phyloP scores from a whole-genome alignment of 2,888 invertebrate genomes.

The Oasisia sp. region DNA sequence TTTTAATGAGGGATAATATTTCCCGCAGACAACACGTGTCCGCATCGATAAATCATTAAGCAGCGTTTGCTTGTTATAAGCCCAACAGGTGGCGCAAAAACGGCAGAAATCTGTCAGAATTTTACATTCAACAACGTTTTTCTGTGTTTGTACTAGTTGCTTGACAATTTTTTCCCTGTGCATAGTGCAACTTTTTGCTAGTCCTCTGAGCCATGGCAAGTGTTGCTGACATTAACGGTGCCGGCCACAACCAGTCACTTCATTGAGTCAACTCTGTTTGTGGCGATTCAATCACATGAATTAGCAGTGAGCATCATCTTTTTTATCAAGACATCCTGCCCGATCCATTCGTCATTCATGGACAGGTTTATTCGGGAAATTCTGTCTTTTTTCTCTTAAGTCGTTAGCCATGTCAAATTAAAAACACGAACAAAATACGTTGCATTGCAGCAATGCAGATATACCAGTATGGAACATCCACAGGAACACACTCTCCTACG shows the following conservation, averaged over 20 bases:
- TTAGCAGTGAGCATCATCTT: no score
- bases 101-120: neutral
- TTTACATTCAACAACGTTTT: neutral
- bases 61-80: neutral
- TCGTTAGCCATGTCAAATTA: no score
- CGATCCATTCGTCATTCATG: no score
- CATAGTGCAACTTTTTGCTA: neutral
- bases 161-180: neutral
- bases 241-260: neutral
- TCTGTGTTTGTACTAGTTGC: neutral
- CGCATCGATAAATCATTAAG: neutral
- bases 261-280: neutral
- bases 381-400: no score
- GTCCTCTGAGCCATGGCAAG: neutral
- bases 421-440: no score
- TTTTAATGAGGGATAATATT: neutral
- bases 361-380: no score
- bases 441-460: no score
- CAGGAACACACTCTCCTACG: no score
- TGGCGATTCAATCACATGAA: no score
- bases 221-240: neutral
- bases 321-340: no score
- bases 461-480: no score
- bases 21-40: neutral
- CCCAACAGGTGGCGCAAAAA: neutral